These are phyloP conservation scores for Ceryle rudis DNA, from an alignment of 2,797 vertebrate species.

Conservation along the genomic window DNA sequence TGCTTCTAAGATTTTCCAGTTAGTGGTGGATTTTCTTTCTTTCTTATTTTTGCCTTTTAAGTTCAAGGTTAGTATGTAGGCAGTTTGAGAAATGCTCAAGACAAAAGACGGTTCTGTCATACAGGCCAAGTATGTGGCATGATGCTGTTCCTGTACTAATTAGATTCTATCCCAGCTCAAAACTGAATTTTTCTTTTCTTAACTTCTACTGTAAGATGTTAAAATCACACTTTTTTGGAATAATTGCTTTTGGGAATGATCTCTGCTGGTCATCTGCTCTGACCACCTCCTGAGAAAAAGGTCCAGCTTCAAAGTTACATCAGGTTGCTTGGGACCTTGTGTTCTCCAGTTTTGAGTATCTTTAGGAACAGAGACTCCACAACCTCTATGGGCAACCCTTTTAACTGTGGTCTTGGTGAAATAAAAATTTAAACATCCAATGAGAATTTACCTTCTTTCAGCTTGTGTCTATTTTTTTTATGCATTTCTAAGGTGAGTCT, in stretches of 20 bases:
- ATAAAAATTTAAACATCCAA: background rate
- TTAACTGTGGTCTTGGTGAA: rapidly evolving
- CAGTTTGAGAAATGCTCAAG: background rate
- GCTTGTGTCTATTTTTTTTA: background rate
- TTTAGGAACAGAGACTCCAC: background rate
- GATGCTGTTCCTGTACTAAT: background rate
- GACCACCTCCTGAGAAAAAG: background rate
- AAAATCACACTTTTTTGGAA: background rate
- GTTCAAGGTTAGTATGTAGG: background rate
- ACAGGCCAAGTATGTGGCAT: background rate
- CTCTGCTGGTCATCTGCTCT: background rate
- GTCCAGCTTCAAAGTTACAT: rapidly evolving
- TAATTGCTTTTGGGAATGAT: background rate
- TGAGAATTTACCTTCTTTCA: background rate
- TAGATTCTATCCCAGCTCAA: background rate
- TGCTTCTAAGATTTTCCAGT: background rate
- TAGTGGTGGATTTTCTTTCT: background rate
- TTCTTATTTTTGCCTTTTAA: background rate
- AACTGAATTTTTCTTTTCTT: background rate
- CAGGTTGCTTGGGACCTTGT: background rate
- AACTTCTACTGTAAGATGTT: background rate
- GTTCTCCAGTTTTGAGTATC: background rate
- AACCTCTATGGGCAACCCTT: rapidly evolving
- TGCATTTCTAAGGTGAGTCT: background rate
- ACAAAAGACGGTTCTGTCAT: background rate